Conservation (phyloP, 2,797 vertebrate species). For the Morelia viridis region DNA sequence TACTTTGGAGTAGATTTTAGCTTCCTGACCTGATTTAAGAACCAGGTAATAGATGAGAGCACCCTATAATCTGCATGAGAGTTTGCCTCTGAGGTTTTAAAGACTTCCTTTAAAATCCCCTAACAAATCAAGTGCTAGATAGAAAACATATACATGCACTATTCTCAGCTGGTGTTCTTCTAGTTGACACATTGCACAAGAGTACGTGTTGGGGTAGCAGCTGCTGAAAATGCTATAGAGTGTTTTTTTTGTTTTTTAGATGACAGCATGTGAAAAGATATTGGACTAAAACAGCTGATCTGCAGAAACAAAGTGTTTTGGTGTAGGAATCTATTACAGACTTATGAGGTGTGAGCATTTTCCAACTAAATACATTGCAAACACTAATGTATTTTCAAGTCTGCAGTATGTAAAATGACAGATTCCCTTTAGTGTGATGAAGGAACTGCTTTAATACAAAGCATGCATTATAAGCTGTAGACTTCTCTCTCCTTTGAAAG, state of each 20-base stretch:
- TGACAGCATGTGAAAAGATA: conserved; percentile 25
- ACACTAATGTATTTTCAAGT: conserved; percentile 37
- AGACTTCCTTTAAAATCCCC: conserved; percentile 11
- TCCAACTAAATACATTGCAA: conserved; percentile 45
- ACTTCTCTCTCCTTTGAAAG: neutral
- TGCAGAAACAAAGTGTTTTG: conserved; percentile 43
- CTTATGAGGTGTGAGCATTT: conserved; percentile 44
- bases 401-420: conserved; percentile 40
- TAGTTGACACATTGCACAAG: neutral
- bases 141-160: neutral
- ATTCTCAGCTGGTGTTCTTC: conserved; percentile 28
- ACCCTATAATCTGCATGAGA: neutral
- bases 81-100: neutral
- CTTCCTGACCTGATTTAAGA: conserved; percentile 25
- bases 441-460: conserved; percentile 24
- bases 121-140: neutral
- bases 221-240: rapidly evolving
- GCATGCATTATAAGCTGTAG: conserved; percentile 28
- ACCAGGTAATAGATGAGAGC: neutral
- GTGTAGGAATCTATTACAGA: conserved; percentile 52
- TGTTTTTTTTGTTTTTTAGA: neutral
- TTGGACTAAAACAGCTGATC: neutral
- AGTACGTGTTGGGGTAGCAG: neutral
- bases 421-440: conserved; percentile 32
- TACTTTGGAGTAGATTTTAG: conserved; percentile 37